These are phyloP conservation scores for Nilaparvata lugens DNA, from an alignment of 1,140 invertebrate species.

Conservation along the genomic window DNA sequence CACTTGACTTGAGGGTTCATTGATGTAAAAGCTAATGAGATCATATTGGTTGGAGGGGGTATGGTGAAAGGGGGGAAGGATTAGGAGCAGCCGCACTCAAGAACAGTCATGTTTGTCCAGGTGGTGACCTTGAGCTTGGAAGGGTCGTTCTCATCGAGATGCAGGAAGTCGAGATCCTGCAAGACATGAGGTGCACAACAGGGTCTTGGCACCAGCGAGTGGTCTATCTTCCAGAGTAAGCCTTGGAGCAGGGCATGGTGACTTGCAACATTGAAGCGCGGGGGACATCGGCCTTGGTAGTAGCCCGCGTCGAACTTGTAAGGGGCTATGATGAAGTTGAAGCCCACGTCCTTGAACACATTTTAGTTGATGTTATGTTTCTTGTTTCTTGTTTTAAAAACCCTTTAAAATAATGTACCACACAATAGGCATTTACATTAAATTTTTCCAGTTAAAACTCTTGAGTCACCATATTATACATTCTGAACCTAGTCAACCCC, in stretches of 20 bases:
- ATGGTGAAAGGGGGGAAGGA: too few relatives aligned
- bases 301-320: constrained; percentile 61
- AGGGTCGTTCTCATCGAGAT: constrained; percentile 50
- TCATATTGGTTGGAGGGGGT: too few relatives aligned
- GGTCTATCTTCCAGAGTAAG: constrained; percentile 47
- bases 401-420: too few relatives aligned
- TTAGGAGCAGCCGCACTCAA: constrained; percentile 57
- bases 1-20: too few relatives aligned
- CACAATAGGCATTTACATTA: too few relatives aligned
- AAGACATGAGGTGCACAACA: constrained; percentile 64
- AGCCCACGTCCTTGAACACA: constrained; percentile 55
- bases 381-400: too few relatives aligned
- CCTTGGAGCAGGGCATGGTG: constrained; percentile 65
- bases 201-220: constrained; percentile 44
- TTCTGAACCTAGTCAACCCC: too few relatives aligned
- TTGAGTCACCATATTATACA: too few relatives aligned
- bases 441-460: too few relatives aligned
- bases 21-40: too few relatives aligned
- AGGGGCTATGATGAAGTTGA: constrained; percentile 59
- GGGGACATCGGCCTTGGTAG: constrained; percentile 60
- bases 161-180: constrained; percentile 53
- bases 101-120: constrained; percentile 61
- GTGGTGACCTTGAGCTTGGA: constrained; percentile 55
- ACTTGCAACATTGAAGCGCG: constrained; percentile 55
- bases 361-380: too few relatives aligned